Base-by-base conservation (phyloP, 2,797 vertebrate species). In the Schizothorax lantsangensis region DNA sequence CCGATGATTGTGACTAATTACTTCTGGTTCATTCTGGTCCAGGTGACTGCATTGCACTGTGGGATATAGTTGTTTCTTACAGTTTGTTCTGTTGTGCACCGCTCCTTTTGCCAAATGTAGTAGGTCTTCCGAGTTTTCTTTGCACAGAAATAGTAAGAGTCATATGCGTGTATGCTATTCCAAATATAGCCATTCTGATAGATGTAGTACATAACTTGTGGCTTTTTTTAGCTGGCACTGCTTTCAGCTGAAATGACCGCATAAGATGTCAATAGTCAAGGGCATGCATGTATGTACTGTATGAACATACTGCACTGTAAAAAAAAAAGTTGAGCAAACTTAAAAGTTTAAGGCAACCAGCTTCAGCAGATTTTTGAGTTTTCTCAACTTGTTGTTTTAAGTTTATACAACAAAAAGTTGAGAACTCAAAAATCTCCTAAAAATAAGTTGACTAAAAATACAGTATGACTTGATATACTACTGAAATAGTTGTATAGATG, bases 181-280 rank as follows among this genome's bases (percentile, higher is more conserved):
- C 78, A 64, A 79, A 79, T 59, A 79, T 80, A 80, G 40, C 4
- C n/a, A 14, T 66, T 81, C 38, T 64, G 40, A 26, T 30, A 45
- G 57, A 78, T 40, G 21, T 23, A 38, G 68, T 74, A 59, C 52
- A 78, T 19, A 78, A 78, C 30, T 11, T 75, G 45, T 81, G 21
- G 21, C 26, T 81, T 59, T 78, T 78, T 78, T 3, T 23, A 78
- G 54, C 36, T 26, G 54, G n/a, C 11, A 26, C 10, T 47, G 30
- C 6, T 74, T 36, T 83, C 5, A 17, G 38, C 4, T 62, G 36
- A 72, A 43, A 15, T 40, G 38, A 57, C 40, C 17, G 3, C 40
- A 15, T 64, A 47, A 49, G 38, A 74, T 57, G 71, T 84, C 82
- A 33, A n/a, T 75, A 47, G 9, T 71, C 80, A 81, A 81, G 64